These are phyloP conservation scores for Vireo griseus DNA, from an alignment of 2,797 vertebrate species.

Conservation along the genomic window DNA sequence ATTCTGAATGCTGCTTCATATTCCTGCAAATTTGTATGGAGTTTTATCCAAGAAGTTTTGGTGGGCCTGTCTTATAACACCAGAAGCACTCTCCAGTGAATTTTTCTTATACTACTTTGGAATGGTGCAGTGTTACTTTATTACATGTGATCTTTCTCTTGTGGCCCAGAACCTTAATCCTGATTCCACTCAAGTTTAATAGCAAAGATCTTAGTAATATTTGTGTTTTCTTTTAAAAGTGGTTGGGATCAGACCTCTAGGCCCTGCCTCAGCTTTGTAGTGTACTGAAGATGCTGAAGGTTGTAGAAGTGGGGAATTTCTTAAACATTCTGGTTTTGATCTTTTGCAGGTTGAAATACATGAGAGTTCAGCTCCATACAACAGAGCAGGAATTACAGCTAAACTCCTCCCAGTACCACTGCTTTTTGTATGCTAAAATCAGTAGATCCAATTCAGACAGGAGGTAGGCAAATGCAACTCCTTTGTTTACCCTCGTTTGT, in stretches of 20 bases:
- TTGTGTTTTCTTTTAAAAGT: neutral
- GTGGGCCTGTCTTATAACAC: neutral
- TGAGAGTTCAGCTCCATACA: neutral
- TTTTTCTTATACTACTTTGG: neutral
- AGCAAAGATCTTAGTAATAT: neutral
- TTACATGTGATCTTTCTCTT: neutral
- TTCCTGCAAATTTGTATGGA: neutral
- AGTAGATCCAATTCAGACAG: neutral
- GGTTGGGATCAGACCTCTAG: neutral
- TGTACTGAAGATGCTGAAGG: neutral
- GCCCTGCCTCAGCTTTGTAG: neutral
- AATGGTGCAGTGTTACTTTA: neutral
- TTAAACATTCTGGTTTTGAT: neutral
- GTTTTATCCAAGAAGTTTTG: neutral
- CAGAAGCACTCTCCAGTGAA: neutral
- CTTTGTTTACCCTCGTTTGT: neutral
- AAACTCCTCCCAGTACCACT: neutral
- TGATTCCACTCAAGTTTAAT: neutral
- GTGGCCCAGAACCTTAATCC: neutral
- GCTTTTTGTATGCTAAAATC: neutral
- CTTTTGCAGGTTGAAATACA: neutral
- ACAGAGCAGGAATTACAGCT: neutral
- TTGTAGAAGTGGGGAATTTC: neutral
- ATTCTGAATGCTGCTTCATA: neutral
- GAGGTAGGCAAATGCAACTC: neutral